Evolutionary conservation across 2,113 vertebrate genomes (phyloP).

Genomic region (Chaenocephalus aceratus): DNA sequence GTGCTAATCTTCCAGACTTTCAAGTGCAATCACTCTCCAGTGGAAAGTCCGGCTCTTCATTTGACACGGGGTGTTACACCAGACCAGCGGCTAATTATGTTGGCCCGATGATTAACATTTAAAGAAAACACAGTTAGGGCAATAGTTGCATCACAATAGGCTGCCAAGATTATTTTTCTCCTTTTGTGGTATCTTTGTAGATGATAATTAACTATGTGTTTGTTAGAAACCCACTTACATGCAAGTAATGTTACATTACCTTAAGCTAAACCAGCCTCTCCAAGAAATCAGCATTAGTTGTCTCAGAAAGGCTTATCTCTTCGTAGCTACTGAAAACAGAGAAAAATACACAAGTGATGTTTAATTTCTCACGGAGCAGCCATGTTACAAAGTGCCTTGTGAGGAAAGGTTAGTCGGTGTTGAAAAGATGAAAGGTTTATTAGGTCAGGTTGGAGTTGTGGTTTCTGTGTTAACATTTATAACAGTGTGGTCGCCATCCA

Average conservation of each 20-base stretch:
- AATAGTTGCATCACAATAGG: slow-evolving; percentile 60
- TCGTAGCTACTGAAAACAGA: neutral
- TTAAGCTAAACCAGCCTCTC: slow-evolving; percentile 14
- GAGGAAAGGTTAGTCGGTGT: neutral
- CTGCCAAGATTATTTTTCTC: neutral
- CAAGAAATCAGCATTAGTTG: slow-evolving; percentile 33
- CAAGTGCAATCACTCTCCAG: slow-evolving; percentile 73
- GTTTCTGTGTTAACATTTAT: neutral
- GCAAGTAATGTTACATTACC: slow-evolving; percentile 19
- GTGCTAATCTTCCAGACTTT: slow-evolving; percentile 78
- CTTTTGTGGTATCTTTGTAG: slow-evolving; percentile 10
- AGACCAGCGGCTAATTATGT: slow-evolving; percentile 75
- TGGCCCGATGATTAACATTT: slow-evolving; percentile 73
- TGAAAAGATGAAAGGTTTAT: slow-evolving; percentile 2
- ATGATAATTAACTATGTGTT: neutral
- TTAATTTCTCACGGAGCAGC: neutral
- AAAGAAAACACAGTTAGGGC: slow-evolving; percentile 56
- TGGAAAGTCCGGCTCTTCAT: slow-evolving; percentile 73
- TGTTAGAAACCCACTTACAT: slow-evolving; percentile 40
- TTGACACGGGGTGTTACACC: slow-evolving; percentile 67
- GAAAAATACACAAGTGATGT: neutral
- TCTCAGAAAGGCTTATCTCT: slow-evolving; percentile 46
- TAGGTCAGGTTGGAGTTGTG: neutral
- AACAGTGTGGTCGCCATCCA: neutral
- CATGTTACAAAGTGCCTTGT: neutral